Base-by-base conservation (phyloP, 2,888 invertebrate genomes). In the Psylliodes chrysocephalus region DNA sequence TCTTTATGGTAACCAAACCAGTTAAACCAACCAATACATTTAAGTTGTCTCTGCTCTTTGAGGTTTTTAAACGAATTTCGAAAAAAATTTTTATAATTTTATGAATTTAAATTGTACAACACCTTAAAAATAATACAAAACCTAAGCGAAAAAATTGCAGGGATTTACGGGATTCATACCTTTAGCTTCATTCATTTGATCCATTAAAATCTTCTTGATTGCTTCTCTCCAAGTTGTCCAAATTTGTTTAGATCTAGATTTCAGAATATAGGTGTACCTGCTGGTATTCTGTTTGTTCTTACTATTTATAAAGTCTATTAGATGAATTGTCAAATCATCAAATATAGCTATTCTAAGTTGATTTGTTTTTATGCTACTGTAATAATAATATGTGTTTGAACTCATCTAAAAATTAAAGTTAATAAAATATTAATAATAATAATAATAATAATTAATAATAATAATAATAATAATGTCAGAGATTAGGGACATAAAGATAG, bases 151-250 rank as follows among this genome's bases (percentile, higher is more conserved):
- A n/a, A n/a, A n/a, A n/a, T n/a, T n/a, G n/a, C n/a, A n/a, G n/a
- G n/a, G n/a, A n/a, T n/a, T n/a, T n/a, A n/a, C n/a, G n/a, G n/a
- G n/a, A n/a, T n/a, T 2, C 30, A 8, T 42, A 81, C 80, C 77
- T 78, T 78, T 81, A 8, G 70, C 74, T 67, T 73, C 71, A 38
- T 73, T 51, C 19, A 81, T 68, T 68, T 81, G 80, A 40, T 74
- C 65, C 80, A 80, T 80, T 25, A 81, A 66, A 49, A 73, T 74
- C 14, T 74, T 71, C 53, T 78, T 76, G 22, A 81, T 78, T 25
- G 71, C 63, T n/a, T 74, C 63, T 12, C 74, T 76, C 81, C 81
- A 81, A 7, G 71, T 56, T 25, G 73, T 70, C 66, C 77, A 79
- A 17, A 75, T 69, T 71, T 77, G 78, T 12, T 61, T 61, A 8